These are phyloP conservation scores for Pionites leucogaster DNA, from an alignment of 2,113 vertebrate species.

Conservation along the genomic window DNA sequence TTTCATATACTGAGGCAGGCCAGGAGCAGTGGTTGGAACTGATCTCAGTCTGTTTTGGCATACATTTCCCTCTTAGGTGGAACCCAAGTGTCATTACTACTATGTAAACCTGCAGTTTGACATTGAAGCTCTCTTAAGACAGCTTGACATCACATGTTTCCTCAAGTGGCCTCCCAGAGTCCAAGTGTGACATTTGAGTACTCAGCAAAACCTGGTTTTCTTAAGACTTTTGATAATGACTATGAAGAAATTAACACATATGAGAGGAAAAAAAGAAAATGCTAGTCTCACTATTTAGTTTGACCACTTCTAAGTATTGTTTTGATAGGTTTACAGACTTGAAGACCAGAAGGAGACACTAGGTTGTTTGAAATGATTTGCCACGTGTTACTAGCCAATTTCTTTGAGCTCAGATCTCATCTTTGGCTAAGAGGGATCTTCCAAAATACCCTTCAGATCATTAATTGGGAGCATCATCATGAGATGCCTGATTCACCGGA, in stretches of 20 bases:
- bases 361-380: neutral
- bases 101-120: neutral
- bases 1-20: neutral
- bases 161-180: neutral
- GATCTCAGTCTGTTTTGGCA: neutral
- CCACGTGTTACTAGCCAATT: neutral
- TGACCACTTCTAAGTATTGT: neutral
- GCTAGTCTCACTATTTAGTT: neutral
- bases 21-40: neutral
- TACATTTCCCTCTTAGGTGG: neutral
- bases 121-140: neutral
- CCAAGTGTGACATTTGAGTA: neutral
- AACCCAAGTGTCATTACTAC: neutral
- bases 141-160: neutral
- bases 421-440: neutral
- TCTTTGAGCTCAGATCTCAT: neutral
- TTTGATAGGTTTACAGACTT: neutral
- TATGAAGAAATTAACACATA: neutral
- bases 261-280: neutral
- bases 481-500: neutral
- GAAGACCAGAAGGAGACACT: neutral
- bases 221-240: neutral
- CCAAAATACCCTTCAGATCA: neutral
- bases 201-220: neutral
- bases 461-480: neutral